Evolutionary conservation across 1,140 invertebrate species (phyloP).

Genomic region (Lepidurus arcticus): DNA sequence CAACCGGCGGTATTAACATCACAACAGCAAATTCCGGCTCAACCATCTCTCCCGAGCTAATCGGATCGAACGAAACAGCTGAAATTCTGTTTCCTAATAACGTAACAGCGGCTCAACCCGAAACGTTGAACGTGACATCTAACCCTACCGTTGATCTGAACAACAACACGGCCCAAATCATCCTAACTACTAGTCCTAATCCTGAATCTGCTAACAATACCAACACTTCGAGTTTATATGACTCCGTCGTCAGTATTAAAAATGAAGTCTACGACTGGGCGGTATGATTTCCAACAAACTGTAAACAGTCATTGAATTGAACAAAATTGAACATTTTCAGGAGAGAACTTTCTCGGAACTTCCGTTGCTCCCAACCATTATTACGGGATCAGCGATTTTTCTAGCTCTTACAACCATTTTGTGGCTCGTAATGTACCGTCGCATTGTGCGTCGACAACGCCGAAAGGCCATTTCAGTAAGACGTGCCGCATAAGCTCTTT

Average conservation of each 20-base stretch:
- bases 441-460: neutral
- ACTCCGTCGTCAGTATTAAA: neutral
- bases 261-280: constrained; percentile 2
- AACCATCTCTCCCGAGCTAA: neutral
- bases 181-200: neutral
- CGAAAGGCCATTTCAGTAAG: neutral
- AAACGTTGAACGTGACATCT: neutral
- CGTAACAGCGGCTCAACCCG: neutral
- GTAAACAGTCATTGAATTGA: neutral
- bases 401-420: neutral
- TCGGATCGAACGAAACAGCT: neutral
- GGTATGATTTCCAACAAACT: neutral
- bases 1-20: neutral
- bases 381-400: neutral
- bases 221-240: neutral
- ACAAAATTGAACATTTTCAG: neutral
- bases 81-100: neutral
- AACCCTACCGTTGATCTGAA: neutral
- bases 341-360: neutral
- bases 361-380: neutral
- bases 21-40: neutral
- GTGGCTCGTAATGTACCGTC: neutral
- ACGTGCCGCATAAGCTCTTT: neutral
- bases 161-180: neutral
- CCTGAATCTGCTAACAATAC: neutral